Conservation (phyloP, 2,113 vertebrate species). For the Rutilus rutilus region DNA sequence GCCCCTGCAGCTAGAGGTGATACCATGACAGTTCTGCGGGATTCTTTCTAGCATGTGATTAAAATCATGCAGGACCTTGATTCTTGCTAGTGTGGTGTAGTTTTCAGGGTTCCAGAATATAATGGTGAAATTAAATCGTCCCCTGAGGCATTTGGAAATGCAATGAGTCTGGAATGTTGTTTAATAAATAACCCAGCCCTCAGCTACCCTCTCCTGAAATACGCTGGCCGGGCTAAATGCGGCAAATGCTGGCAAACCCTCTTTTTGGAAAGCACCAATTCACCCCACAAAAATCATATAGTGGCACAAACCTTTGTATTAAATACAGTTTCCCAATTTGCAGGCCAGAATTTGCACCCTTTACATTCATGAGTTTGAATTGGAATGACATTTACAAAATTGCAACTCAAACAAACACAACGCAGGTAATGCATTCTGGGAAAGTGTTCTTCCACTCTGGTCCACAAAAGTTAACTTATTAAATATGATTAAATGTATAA, state of each 20-base stretch:
- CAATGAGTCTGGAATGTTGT: conserved; percentile 61
- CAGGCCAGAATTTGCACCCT: not conserved
- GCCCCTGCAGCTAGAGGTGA: conserved; percentile 41
- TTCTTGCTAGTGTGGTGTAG: conserved; percentile 49
- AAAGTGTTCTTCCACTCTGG: too few relatives aligned
- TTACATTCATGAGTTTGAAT: not conserved
- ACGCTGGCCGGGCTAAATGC: not conserved
- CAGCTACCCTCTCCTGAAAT: conserved; percentile 30
- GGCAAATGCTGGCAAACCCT: not conserved
- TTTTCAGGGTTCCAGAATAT: conserved; percentile 47
- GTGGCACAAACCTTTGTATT: not conserved
- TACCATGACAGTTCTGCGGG: not conserved
- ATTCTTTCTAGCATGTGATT: conserved; percentile 47
- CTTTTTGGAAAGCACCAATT: not conserved
- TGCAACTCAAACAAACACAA: too few relatives aligned
- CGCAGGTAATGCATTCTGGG: too few relatives aligned
- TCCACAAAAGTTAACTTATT: too few relatives aligned
- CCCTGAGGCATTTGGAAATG: conserved; percentile 55
- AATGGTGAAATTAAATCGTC: conserved; percentile 57
- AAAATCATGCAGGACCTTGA: conserved; percentile 49
- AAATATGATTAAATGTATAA: too few relatives aligned
- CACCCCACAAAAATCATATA: not conserved
- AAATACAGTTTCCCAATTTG: not conserved
- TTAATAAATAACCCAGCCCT: conserved; percentile 64
- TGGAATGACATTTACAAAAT: too few relatives aligned